phyloP scores from a whole-genome alignment of 37 sponge, comb jelly and placozoan genomes.

The Axinella damicornis region DNA sequence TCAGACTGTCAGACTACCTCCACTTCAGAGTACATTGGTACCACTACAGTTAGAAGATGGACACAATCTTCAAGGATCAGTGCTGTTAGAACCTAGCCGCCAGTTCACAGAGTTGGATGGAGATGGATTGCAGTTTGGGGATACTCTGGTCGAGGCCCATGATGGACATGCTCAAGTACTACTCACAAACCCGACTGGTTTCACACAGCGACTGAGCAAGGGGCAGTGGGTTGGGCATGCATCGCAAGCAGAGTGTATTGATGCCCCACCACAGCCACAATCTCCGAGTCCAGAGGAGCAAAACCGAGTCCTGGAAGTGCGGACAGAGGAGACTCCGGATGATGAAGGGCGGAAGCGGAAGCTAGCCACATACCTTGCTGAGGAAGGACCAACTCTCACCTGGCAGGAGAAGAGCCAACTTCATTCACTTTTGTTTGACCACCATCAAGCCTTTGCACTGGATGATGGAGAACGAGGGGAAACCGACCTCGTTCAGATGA shows the following conservation, averaged over 20 bases:
- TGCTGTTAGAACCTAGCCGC: neutral
- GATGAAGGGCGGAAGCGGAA: neutral
- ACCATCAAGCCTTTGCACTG: slow-evolving; percentile 25
- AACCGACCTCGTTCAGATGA: slow-evolving; percentile 32
- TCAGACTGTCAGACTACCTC: neutral
- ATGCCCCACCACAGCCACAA: too few relatives aligned
- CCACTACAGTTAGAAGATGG: neutral
- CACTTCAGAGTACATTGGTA: neutral
- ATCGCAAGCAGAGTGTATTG: neutral
- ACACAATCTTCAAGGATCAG: neutral
- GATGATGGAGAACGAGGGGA: slow-evolving; percentile 47
- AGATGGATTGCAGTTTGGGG: neutral
- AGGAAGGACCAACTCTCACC: neutral
- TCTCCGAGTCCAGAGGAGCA: too few relatives aligned
- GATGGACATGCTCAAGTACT: neutral
- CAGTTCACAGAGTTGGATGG: neutral
- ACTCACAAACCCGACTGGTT: slow-evolving; percentile 1
- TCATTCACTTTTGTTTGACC: neutral
- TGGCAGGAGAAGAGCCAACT: slow-evolving; percentile 9
- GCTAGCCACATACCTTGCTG: neutral
- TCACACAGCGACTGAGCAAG: neutral
- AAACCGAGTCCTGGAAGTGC: too few relatives aligned
- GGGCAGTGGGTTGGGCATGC: neutral
- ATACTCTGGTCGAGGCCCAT: neutral
- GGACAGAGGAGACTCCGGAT: neutral